Base-by-base conservation (phyloP, 2,113 vertebrate species). In the Hyla sarda region DNA sequence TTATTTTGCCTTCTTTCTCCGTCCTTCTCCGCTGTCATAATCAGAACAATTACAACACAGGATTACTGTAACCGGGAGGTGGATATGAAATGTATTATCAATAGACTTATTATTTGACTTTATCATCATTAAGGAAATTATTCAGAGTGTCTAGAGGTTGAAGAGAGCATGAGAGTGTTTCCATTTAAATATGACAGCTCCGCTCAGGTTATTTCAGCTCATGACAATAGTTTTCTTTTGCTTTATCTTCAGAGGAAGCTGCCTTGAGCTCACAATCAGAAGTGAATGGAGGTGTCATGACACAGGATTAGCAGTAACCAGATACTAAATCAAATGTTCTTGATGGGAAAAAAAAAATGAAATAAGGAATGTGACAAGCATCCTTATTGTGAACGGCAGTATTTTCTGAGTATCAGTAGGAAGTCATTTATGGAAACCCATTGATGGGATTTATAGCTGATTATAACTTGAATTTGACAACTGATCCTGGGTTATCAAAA, bases 211-310 rank as follows among this genome's bases (percentile, higher is more conserved):
- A 95, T 94, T 93, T 93, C 94, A 81, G 91, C 62, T 93, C 94
- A 87, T 94, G 94, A 98, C 96, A 99, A 98, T 98, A 94, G 97
- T 95, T 96, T 98, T 97, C 97, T 98, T 96, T 96, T 97, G 95
- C 96, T 98, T 99, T 99, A 97, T 98, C 97, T 98, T 96, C 94
- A 95, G 89, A 96, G 96, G 96, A 96, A 96, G 95, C 96, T 95
- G 96, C 96, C 97, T 97, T 96, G 96, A 93, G 95, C 92, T 95
- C 95, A 95, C 93, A 98, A 97, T 97, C 96, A 97, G 96, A 95
- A 96, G 95, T 96, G 97, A 97, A 96, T 96, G 96, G 96, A 96
- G 96, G 96, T 98, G 97, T 98, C 97, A 96, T 96, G 97, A 98
- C 98, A 98, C 88, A 92, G 96, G 97, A 98, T 98, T 99, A 98